A percentile compares a stretch with the other conserved stretches of the same genome.
Evolutionary conservation across 2,797 vertebrate species (phyloP).

Genomic region (Rhabdomys pumilio): DNA sequence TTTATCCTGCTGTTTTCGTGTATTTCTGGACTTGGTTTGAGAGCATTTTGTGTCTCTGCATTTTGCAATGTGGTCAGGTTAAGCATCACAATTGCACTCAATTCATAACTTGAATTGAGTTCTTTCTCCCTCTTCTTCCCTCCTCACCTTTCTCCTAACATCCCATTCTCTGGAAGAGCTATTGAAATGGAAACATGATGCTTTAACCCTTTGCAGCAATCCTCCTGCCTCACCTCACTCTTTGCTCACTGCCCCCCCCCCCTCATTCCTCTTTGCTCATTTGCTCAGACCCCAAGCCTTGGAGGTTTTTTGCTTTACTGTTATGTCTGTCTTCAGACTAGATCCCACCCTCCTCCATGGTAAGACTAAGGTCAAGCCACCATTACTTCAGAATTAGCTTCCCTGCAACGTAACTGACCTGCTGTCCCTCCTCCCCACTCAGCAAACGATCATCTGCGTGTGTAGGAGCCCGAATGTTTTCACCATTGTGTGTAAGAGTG

Average conservation of each 20-base stretch:
- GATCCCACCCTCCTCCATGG: neutral
- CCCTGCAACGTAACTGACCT: neutral
- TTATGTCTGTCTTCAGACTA: slow-evolving; percentile 16
- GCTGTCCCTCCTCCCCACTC: neutral
- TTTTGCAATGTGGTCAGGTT: slow-evolving; percentile 1
- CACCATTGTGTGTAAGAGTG: neutral
- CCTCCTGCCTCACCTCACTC: neutral
- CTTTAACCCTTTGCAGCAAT: neutral
- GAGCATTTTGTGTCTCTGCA: slow-evolving; percentile 25
- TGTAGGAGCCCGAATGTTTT: neutral
- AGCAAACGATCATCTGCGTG: neutral
- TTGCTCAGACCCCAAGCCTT: neutral
- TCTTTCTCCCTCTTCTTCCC: too few relatives aligned
- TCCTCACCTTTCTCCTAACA: neutral
- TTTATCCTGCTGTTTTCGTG: slow-evolving; percentile 36
- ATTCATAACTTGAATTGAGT: neutral
- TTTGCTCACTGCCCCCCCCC: neutral
- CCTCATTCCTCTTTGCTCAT: neutral
- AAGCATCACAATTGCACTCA: neutral
- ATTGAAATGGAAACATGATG: slow-evolving; percentile 11
- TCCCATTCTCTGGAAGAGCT: neutral
- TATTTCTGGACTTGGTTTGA: slow-evolving; percentile 50
- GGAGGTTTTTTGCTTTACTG: neutral
- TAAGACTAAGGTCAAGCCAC: neutral
- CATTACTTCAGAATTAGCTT: neutral